A percentile compares a stretch with the other conserved stretches of the same genome.
Conservation (phyloP, 2,797 vertebrate species). For the Limosa lapponica region DNA sequence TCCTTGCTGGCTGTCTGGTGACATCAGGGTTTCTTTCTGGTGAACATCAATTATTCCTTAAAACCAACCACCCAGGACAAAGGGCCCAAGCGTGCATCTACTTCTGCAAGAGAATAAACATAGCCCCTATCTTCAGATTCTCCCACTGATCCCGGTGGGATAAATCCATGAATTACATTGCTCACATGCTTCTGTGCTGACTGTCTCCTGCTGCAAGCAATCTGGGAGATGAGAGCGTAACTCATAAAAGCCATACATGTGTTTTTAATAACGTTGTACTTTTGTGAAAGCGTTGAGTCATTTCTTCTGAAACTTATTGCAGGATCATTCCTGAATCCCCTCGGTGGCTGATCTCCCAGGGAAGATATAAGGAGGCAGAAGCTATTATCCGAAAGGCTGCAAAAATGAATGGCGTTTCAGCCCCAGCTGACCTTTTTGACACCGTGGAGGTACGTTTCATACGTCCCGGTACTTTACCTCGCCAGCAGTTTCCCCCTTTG, state of each 20-base stretch:
- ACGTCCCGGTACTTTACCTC: background rate
- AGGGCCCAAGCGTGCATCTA: background rate
- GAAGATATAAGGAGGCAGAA: conserved; percentile 87
- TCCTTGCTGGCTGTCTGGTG: background rate
- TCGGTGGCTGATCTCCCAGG: conserved; percentile 91
- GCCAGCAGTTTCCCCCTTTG: background rate
- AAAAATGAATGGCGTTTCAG: conserved; percentile 80
- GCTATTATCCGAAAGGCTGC: conserved; percentile 86
- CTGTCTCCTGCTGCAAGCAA: background rate
- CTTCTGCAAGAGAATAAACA: background rate
- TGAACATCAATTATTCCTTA: background rate
- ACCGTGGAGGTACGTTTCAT: conserved; percentile 78
- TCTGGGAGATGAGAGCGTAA: background rate
- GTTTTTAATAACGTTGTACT: background rate
- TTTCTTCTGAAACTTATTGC: conserved; percentile 41
- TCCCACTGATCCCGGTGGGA: background rate
- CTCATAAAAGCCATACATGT: background rate
- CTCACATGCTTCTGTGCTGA: background rate
- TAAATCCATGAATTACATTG: background rate
- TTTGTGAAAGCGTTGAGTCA: background rate
- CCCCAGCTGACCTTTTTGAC: conserved; percentile 80
- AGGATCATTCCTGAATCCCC: conserved; percentile 96
- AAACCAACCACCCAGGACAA: background rate
- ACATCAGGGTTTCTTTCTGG: background rate
- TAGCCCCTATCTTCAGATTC: background rate